phyloP scores from a whole-genome alignment of 2,113 vertebrate genomes.

The Channa maculata region DNA sequence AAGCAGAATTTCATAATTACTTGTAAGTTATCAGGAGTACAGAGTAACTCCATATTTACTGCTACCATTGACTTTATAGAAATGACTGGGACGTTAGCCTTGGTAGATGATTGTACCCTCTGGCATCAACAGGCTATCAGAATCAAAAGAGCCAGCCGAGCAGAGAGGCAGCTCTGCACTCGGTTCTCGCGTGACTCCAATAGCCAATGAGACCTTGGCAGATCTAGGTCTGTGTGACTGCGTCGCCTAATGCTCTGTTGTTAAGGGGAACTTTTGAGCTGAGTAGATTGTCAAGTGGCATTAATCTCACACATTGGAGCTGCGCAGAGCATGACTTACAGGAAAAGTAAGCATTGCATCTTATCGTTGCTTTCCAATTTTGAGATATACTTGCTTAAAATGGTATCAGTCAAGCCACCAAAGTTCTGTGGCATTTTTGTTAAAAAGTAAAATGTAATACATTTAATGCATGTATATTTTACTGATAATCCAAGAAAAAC shows the following conservation, averaged over 20 bases:
- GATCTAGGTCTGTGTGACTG: slow-evolving; percentile 76
- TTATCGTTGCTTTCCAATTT: slow-evolving; percentile 18
- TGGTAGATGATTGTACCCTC: slow-evolving; percentile 64
- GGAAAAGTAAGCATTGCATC: slow-evolving; percentile 54
- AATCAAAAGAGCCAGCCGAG: slow-evolving; percentile 77
- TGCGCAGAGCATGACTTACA: slow-evolving; percentile 53
- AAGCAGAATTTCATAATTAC: background rate
- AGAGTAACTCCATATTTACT: background rate
- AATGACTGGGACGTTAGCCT: slow-evolving; percentile 34
- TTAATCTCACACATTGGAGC: slow-evolving; percentile 66
- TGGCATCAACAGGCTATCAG: slow-evolving; percentile 73
- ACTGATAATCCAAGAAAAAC: background rate
- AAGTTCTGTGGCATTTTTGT: background rate
- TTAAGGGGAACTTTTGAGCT: slow-evolving; percentile 78
- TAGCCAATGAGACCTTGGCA: slow-evolving; percentile 76
- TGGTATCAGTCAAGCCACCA: background rate
- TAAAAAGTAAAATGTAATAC: slow-evolving; percentile 3
- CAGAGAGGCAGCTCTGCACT: slow-evolving; percentile 61
- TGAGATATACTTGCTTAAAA: slow-evolving; percentile 11
- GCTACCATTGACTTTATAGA: slow-evolving; percentile 9
- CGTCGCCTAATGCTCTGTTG: slow-evolving; percentile 79
- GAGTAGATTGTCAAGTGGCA: slow-evolving; percentile 76
- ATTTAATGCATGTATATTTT: background rate
- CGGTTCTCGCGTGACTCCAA: slow-evolving; percentile 68
- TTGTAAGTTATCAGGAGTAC: background rate